Percentiles rank a stretch among this genome's conserved stretches.
These are phyloP conservation scores for Oedothorax gibbosus DNA, from an alignment of 1,140 invertebrate species.

Conservation along the genomic window DNA sequence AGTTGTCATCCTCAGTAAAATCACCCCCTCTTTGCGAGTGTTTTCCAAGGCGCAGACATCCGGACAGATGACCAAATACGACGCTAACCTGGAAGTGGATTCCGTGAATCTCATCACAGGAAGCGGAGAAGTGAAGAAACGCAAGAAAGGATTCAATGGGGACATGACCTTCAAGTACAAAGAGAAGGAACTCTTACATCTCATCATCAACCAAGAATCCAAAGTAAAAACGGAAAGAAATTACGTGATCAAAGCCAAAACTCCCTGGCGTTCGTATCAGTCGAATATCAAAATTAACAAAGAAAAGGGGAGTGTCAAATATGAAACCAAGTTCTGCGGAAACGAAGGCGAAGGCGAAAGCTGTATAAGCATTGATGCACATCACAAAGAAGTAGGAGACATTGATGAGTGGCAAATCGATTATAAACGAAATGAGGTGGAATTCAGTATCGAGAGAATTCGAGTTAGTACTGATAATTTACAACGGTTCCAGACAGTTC, in stretches of 20 bases:
- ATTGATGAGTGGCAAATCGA: constrained; percentile 25
- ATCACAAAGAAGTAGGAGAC: constrained; percentile 22
- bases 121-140: constrained; percentile 47
- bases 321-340: constrained; percentile 39
- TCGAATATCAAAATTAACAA: constrained; percentile 3
- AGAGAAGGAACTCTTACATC: constrained; percentile 19
- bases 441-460: constrained; percentile 42
- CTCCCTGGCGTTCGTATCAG: constrained; percentile 9
- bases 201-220: constrained; percentile 30
- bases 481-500: constrained; percentile 33
- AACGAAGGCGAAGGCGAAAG: constrained; percentile 24
- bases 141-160: constrained; percentile 48
- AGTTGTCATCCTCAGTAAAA: constrained; percentile 20
- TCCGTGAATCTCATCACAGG: constrained; percentile 22
- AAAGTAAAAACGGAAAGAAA: constrained; percentile 44
- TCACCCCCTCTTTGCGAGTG: constrained; percentile 34
- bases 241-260: constrained; percentile 41
- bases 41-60: constrained; percentile 44
- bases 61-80: constrained; percentile 27
- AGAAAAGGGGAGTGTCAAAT: constrained; percentile 37
- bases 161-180: constrained; percentile 51
- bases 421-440: constrained; percentile 26
- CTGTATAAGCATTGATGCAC: constrained; percentile 28
- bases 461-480: constrained; percentile 37
- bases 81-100: constrained; percentile 45